Evolutionary conservation across 2,113 vertebrate species (phyloP), one percentile per base, ranked within the genome.

Genomic region (Periophthalmus modestus): DNA sequence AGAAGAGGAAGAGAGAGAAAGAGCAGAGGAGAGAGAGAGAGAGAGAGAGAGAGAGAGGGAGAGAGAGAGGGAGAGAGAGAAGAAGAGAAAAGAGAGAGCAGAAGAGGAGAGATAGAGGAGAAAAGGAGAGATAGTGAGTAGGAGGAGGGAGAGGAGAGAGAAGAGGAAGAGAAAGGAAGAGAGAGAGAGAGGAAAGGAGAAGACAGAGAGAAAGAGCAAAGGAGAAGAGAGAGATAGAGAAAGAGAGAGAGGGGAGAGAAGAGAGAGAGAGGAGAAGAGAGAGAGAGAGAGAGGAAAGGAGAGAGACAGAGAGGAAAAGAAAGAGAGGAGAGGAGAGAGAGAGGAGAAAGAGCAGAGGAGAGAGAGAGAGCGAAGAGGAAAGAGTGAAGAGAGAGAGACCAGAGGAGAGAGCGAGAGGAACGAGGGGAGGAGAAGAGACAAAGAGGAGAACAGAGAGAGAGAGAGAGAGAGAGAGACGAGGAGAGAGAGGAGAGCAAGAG

Each of bases 161-260:
- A 28, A n/a, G 28, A 28, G 28, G n/a, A 3, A 28, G 28, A 28
- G 28, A 28, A 28, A 3, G n/a, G n/a, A n/a, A n/a, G n/a, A n/a
- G n/a, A 28, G 3, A 28, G 28, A 28, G 28, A 28, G 28, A 28
- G 28, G 28, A 28, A n/a, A n/a, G n/a, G n/a, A n/a, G n/a, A n/a
- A n/a, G 83, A 88, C 86, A 78, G 82, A 79, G n/a, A n/a, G n/a
- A n/a, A n/a, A n/a, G n/a, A 54, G 50, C 0, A 77, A 39, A 39
- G 7, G 36, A 39, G 36, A 39, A 39, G 36, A 39, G n/a, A n/a
- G n/a, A n/a, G n/a, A n/a, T n/a, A n/a, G n/a, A n/a, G n/a, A n/a
- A n/a, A n/a, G n/a, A n/a, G n/a, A n/a, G n/a, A n/a, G n/a, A n/a
- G 39, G 10, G 39, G 39, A 39, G 5, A 39, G 1, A 9, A 39